Conservation (phyloP, 2,797 vertebrate species). For the Linurgus olivaceus region DNA sequence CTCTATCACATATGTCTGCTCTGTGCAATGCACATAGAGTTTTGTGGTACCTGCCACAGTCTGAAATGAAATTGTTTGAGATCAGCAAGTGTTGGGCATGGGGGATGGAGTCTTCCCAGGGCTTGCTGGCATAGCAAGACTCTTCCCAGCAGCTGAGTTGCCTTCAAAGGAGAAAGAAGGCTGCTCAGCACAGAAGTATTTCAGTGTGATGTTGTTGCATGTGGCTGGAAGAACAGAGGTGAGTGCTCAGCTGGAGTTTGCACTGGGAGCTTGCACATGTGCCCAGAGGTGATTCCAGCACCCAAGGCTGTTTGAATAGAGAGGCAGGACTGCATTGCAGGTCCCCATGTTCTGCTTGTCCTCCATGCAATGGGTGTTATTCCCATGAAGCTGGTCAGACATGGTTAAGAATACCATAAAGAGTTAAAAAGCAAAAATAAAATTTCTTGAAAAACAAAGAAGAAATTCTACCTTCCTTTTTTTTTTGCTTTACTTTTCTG, state of each 20-base stretch:
- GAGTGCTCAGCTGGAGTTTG: not conserved
- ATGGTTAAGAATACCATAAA: not conserved
- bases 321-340: not conserved
- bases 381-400: not conserved
- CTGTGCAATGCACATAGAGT: fast-evolving
- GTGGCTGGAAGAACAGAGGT: not conserved
- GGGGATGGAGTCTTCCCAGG: not conserved
- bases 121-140: not conserved
- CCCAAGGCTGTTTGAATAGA: not conserved
- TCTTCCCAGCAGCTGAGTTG: not conserved
- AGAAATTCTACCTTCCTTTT: not conserved
- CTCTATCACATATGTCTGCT: not conserved
- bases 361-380: not conserved
- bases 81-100: not conserved
- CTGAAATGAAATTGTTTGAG: not conserved
- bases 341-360: not conserved
- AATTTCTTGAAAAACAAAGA: not conserved
- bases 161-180: not conserved
- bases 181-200: not conserved
- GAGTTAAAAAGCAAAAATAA: not conserved
- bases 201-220: fast-evolving
- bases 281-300: not conserved
- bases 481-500: not conserved
- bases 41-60: not conserved
- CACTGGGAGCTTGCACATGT: not conserved